Evolutionary conservation across 37 sponge, comb jelly and placozoan genomes (phyloP), one percentile per base, ranked within the genome.

Genomic region (Spongia lamella): DNA sequence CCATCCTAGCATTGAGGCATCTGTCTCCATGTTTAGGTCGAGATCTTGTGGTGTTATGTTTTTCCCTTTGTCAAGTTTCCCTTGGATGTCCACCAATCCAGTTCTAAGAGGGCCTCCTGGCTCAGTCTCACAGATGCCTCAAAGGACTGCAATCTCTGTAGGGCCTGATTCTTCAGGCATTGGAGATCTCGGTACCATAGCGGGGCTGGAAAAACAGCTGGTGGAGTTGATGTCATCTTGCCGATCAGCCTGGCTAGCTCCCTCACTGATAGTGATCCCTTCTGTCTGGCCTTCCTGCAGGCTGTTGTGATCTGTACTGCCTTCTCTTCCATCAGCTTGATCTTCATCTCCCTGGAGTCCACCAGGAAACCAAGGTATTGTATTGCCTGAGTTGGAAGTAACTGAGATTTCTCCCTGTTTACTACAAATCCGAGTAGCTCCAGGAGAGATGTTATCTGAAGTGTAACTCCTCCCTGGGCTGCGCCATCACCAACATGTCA

Each of bases 1-100:
- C 71, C 80, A 79, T 1, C 80, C 80, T 24, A 1, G 1, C 6
- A 4, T 58, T 7, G 80, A 79, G n/a, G 80, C 80, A 53, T 79
- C 80, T 2, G 80, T 31, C 69, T 65, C 66, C 35, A 76, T 36
- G 17, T 29, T 53, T n/a, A 74, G 1, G 30, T 26, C 22, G 15
- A 69, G 38, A 14, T 7, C 1, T 53, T 59, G 51, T 9, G 7
- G 26, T 7, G 31, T 2, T 2, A 71, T 40, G 27, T 60, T 35
- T 21, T 40, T 5, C 56, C 73, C 72, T 17, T 38, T 60, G 59
- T 7, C 5, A 1, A 43, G 2, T 1, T 1, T 35, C 5, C 9
- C 2, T 37, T 57, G 39, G 25, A 31, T 6, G 55, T 38, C 64
- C 63, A 76, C 80, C 80, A 79, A 3, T 38, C 1, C 7, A 79